Evolutionary conservation across 1,140 invertebrate species (phyloP).

Genomic region (Chironomus tepperi): DNA sequence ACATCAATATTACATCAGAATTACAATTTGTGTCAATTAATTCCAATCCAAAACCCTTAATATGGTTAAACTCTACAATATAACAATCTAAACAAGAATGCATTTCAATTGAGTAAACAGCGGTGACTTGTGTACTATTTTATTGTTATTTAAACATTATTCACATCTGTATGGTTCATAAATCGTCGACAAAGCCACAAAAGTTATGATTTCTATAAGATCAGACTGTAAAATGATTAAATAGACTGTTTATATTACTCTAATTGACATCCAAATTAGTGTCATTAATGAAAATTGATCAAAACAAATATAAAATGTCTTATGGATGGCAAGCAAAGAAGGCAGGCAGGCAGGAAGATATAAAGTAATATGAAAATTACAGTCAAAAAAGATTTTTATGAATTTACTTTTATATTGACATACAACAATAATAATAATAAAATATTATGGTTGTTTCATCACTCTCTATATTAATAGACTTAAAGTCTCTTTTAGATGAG

Average conservation of each 20-base stretch:
- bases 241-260: not conserved
- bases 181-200: too few relatives aligned
- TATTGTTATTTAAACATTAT: too few relatives aligned
- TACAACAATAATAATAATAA: constrained; percentile 10
- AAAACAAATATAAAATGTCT: not conserved
- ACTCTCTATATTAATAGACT: not conserved
- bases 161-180: too few relatives aligned
- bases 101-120: too few relatives aligned
- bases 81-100: too few relatives aligned
- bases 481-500: not conserved
- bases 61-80: too few relatives aligned
- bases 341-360: too few relatives aligned
- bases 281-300: not conserved
- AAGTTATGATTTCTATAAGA: too few relatives aligned
- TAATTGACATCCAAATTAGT: constrained; percentile 1
- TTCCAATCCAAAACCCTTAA: too few relatives aligned
- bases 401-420: constrained; percentile 15
- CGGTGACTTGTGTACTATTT: too few relatives aligned
- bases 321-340: not conserved
- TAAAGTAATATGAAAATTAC: not conserved
- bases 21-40: too few relatives aligned
- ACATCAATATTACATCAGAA: too few relatives aligned
- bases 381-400: constrained; percentile 9
- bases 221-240: not conserved
- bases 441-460: constrained; percentile 13